Evolutionary conservation across 2,113 vertebrate genomes (phyloP), one percentile per base, ranked within the genome.

Genomic region (Talpa occidentalis): DNA sequence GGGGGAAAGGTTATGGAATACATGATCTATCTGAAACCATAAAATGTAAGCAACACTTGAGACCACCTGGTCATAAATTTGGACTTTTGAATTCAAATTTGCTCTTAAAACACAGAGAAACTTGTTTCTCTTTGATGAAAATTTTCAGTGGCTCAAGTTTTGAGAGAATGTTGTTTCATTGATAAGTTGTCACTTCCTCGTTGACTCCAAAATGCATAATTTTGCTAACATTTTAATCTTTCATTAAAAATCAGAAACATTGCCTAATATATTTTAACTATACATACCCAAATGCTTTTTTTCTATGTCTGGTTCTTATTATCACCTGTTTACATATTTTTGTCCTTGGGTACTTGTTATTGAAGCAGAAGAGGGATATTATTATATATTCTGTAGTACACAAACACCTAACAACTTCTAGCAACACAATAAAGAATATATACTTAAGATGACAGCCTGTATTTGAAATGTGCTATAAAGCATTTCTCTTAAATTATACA

Each of bases 401-500:
- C 72, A 94, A 88, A 83, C 30, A 70, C 30, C 21, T 82, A 64
- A 73, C 28, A 78, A 49, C 35, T 87, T 86, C 54, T 40, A 89
- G 28, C 49, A 95, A 91, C 42, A 90, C 90, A 73, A 92, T 81
- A 67, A 78, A 84, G n/a, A 37, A 14, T 74, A 40, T 44, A 10
- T 86, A 89, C 80, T 83, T 78, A 90, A 94, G 30, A 85, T 82
- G 49, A 77, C 81, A 96, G 26, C 62, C 70, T 82, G 35, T 81
- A 52, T 95, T 95, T 96, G 54, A 88, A 95, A 83, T 73, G 44
- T 28, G 42, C 17, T 86, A 69, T 78, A 88, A 84, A 78, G 56
- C 40, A 70, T 24, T 92, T 87, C 79, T 90, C 79, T 93, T 94
- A 90, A 96, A 94, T 95, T 95, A 62, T 73, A 80, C 40, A 37